phyloP scores from a whole-genome alignment of 2,113 vertebrate species.

The Proteles cristata region DNA sequence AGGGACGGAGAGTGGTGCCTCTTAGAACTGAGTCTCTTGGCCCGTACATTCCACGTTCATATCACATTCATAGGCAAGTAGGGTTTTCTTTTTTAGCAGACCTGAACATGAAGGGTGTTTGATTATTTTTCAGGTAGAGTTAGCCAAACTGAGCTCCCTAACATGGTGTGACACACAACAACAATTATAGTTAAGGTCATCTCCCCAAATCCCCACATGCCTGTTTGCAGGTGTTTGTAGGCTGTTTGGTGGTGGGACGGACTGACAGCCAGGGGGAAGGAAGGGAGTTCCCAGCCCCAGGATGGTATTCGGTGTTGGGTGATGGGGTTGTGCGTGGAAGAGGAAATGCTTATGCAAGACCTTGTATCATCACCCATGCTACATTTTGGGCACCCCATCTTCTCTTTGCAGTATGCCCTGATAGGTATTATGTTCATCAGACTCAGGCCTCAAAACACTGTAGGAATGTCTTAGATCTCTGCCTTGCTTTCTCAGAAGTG shows the following conservation, averaged over 20 bases:
- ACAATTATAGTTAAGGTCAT: not conserved
- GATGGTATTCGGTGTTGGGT: not conserved
- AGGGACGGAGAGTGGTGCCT: rapidly evolving
- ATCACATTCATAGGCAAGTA: not conserved
- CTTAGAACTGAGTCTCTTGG: not conserved
- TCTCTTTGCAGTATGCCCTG: not conserved
- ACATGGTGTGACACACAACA: not conserved
- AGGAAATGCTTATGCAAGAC: rapidly evolving
- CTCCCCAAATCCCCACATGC: not conserved
- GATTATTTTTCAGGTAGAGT: not conserved
- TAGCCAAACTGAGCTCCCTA: not conserved
- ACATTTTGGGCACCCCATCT: rapidly evolving
- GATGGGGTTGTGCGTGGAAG: not conserved
- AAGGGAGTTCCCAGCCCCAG: not conserved
- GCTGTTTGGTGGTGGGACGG: not conserved
- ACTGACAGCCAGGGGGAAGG: not conserved
- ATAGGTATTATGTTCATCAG: not conserved
- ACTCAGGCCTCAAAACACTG: rapidly evolving
- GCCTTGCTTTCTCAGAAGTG: not conserved
- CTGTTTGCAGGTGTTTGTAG: not conserved
- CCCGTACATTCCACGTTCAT: too few species aligned
- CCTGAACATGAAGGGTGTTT: too few species aligned
- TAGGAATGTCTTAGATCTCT: not conserved
- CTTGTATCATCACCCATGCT: rapidly evolving
- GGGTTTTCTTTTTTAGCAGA: not conserved